Evolutionary conservation across 2,888 invertebrate genomes (phyloP), one percentile per base, ranked within the genome.

Genomic region (Drosophila macrothrix): DNA sequence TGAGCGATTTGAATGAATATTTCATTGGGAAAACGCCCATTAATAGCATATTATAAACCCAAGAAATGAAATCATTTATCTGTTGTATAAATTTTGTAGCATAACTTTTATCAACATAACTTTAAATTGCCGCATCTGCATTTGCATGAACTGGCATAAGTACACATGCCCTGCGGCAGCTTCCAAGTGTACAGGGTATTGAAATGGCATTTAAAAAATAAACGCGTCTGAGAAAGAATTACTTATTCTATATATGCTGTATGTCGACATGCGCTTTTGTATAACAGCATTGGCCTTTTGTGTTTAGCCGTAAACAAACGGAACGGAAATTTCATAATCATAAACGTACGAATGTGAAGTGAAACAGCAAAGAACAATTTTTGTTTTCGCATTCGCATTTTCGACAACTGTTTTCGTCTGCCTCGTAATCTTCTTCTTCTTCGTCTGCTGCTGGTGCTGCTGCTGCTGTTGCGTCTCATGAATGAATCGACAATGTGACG

Each of bases 271-370:
- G 76, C 70, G 75, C 77, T 73, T 78, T 83, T 78, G 70, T 66
- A 76, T 74, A 75, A 81, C 58, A 75, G 72, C 76, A 70, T 74
- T 68, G 74, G 72, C 66, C 71, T 78, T 73, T 77, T 70, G 73
- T 69, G 59, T 71, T 67, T 71, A 49, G 65, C 61, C 70, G 54
- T 76, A 78, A 80, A 76, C 67, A 80, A 82, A 76, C 74, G 69
- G 71, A 84, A 84, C 90, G 85, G 78, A 90, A 83, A 88, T 87
- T 87, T 87, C 86, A 83, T 87, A 87, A 87, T 86, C 85, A 81
- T 72, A 85, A 81, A 74, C 62, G 72, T 64, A 62, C 54, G 25
- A 70, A 70, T 64, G 52, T 28, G 70, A 59, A 79, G 54, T 22
- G 70, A 59, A 79, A 58, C 5, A 60, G 64, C 35, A 62, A 67